A percentile compares a stretch with the other conserved stretches of the same genome.
These are phyloP conservation scores for Oryzias woworae DNA, from an alignment of 2,113 vertebrate species.

Conservation along the genomic window DNA sequence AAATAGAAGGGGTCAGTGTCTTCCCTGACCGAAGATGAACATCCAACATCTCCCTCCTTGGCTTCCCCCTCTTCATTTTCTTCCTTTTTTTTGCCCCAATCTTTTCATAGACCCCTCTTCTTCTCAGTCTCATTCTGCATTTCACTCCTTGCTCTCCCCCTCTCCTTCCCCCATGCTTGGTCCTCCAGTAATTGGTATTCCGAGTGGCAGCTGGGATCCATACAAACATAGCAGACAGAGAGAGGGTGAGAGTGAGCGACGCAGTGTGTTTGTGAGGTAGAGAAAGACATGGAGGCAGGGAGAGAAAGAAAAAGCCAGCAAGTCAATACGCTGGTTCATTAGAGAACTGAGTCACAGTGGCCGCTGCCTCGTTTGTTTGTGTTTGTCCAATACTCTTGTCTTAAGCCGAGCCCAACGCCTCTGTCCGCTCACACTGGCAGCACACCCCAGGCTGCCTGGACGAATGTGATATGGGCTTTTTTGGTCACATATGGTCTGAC, in stretches of 20 bases:
- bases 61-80: slow-evolving; percentile 16
- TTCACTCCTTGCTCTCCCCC: slow-evolving; percentile 10
- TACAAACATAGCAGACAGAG: slow-evolving; percentile 78
- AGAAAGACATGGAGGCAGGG: slow-evolving; percentile 49
- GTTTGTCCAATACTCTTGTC: slow-evolving; percentile 83
- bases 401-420: slow-evolving; percentile 74
- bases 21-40: slow-evolving; percentile 8
- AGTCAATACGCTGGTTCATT: slow-evolving; percentile 85
- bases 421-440: slow-evolving; percentile 67
- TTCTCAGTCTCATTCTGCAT: slow-evolving; percentile 13
- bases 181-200: slow-evolving; percentile 82
- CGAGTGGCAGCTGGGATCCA: slow-evolving; percentile 82
- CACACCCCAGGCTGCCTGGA: slow-evolving; percentile 55
- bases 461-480: slow-evolving; percentile 50
- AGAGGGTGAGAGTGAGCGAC: slow-evolving; percentile 55
- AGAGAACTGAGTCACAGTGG: slow-evolving; percentile 82
- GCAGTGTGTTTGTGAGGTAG: slow-evolving; percentile 32
- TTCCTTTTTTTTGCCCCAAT: slow-evolving; percentile 6
- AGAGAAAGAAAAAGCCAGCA: slow-evolving; percentile 75
- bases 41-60: slow-evolving; percentile 18
- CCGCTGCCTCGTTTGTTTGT: slow-evolving; percentile 83
- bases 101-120: slow-evolving; percentile 20
- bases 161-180: slow-evolving; percentile 61
- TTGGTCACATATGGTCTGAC: slow-evolving; percentile 42
- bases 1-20: too few species aligned